These are phyloP conservation scores for Progne subis DNA, from an alignment of 2,113 vertebrate species.

Conservation along the genomic window DNA sequence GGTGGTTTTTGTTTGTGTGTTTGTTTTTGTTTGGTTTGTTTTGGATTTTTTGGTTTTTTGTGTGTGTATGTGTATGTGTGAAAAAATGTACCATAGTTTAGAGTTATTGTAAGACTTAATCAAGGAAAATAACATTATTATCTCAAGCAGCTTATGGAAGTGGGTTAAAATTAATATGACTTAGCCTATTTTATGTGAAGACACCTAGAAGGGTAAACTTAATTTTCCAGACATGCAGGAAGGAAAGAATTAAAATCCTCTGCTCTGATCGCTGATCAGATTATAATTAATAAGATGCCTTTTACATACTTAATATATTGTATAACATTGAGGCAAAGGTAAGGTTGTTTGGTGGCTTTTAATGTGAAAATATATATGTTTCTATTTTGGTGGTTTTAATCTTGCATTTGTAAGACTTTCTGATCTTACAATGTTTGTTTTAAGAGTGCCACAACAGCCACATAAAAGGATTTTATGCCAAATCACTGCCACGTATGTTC, in stretches of 20 bases:
- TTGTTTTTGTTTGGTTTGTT: too few relatives aligned
- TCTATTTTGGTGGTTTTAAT: not conserved
- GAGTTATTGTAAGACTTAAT: not conserved
- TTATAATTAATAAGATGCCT: not conserved
- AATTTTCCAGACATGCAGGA: not conserved
- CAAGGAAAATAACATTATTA: not conserved
- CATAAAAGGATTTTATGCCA: not conserved
- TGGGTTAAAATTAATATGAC: not conserved
- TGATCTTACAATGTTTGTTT: constrained; percentile 8
- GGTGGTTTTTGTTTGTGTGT: too few relatives aligned
- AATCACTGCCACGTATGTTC: not conserved
- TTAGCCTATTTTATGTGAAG: not conserved
- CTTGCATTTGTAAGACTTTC: not conserved
- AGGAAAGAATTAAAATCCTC: not conserved
- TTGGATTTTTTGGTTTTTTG: too few relatives aligned
- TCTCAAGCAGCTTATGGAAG: not conserved
- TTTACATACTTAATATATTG: fast-evolving
- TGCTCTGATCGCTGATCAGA: not conserved
- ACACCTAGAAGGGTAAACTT: not conserved
- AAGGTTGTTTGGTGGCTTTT: not conserved
- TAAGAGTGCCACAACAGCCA: not conserved
- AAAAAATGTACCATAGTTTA: not conserved
- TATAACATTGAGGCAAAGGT: not conserved
- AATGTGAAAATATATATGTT: not conserved
- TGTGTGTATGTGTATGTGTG: too few relatives aligned